A percentile compares a stretch with the other conserved stretches of the same genome.
These are phyloP conservation scores for Montipora foliosa DNA, from an alignment of 64 coral and sea anemone genomes.

Conservation along the genomic window DNA sequence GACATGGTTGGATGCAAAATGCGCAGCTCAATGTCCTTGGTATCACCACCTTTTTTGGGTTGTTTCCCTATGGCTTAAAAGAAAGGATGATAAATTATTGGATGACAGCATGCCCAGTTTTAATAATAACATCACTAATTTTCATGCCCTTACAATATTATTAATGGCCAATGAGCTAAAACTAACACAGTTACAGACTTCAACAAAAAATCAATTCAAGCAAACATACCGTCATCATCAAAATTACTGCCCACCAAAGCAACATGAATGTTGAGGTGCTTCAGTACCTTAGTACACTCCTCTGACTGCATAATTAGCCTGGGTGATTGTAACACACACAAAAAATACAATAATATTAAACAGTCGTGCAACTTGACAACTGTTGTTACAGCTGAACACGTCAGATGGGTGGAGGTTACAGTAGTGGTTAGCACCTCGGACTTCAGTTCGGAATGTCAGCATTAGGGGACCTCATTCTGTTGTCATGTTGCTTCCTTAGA, in stretches of 20 bases:
- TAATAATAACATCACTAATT: not conserved
- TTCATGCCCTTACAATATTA: too few relatives aligned
- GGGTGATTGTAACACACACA: not conserved
- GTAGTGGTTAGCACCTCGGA: too few relatives aligned
- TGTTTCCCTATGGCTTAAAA: not conserved
- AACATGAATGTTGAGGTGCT: not conserved
- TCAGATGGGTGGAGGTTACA: too few relatives aligned
- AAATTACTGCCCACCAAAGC: not conserved
- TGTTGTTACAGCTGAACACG: too few relatives aligned
- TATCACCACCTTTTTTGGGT: not conserved
- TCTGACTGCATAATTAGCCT: not conserved
- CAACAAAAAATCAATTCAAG: not conserved
- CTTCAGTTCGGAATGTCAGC: too few relatives aligned
- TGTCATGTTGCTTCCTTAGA: too few relatives aligned
- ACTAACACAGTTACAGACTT: not conserved
- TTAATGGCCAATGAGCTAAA: not conserved
- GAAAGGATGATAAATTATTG: too few relatives aligned
- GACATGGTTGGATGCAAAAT: not conserved
- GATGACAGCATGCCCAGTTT: too few relatives aligned
- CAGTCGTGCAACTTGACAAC: too few relatives aligned
- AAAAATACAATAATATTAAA: not conserved
- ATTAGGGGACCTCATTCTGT: too few relatives aligned
- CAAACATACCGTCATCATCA: not conserved
- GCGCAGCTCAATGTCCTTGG: too few relatives aligned
- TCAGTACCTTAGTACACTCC: not conserved